Conservation (phyloP, 2,888 invertebrate genomes). For the Drosophila phalerata region DNA sequence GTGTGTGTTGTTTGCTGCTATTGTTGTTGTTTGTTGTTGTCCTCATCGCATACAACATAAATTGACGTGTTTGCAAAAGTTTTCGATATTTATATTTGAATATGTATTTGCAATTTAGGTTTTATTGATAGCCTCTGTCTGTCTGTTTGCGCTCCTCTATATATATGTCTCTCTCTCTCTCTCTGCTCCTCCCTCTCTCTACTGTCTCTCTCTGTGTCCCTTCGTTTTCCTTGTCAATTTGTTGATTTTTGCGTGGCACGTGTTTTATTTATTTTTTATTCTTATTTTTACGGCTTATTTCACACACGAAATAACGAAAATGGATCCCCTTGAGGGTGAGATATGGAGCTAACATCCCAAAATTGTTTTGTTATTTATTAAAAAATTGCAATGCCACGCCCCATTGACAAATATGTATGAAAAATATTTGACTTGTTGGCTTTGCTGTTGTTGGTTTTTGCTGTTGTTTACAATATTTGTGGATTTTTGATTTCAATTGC, state of each 20-base stretch:
- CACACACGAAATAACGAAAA: constrained; percentile 22
- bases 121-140: constrained; percentile 60
- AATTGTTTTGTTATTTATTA: constrained; percentile 49
- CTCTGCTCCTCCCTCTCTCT: neutral
- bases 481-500: constrained; percentile 12
- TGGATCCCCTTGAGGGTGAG: constrained; percentile 3
- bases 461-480: neutral
- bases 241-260: constrained; percentile 67
- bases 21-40: constrained; percentile 18
- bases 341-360: neutral
- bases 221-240: constrained; percentile 48
- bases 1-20: neutral
- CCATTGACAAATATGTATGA: constrained; percentile 14
- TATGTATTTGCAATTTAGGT: constrained; percentile 70
- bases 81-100: constrained; percentile 49
- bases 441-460: constrained; percentile 9
- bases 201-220: neutral
- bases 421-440: constrained; percentile 21
- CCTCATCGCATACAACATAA: constrained; percentile 40
- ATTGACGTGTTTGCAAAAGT: constrained; percentile 69
- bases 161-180: neutral
- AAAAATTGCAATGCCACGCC: constrained; percentile 28
- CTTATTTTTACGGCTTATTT: constrained; percentile 51
- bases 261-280: constrained; percentile 26
- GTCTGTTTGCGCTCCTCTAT: constrained; percentile 8